These are phyloP conservation scores for Anthopleura sola DNA, from an alignment of 64 coral and sea anemone genomes.

Conservation along the genomic window DNA sequence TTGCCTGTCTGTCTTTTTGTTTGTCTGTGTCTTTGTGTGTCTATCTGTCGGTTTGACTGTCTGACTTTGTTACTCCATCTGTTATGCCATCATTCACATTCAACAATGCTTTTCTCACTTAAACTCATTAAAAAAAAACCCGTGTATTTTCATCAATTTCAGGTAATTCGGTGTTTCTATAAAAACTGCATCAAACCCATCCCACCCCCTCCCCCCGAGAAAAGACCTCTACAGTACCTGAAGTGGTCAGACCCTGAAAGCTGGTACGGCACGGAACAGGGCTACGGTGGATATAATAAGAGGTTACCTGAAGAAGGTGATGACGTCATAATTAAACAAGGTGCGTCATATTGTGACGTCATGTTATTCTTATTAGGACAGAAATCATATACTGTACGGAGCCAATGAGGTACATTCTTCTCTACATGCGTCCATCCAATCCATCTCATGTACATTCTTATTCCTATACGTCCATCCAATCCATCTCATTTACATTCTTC, in stretches of 20 bases:
- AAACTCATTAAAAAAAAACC: too few relatives aligned
- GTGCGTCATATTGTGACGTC: conserved; percentile 11
- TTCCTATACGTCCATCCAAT: too few relatives aligned
- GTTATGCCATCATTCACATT: neutral
- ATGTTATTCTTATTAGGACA: neutral
- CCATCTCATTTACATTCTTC: too few relatives aligned
- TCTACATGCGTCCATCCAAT: too few relatives aligned
- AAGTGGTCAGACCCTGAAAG: conserved; percentile 57
- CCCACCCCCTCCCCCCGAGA: conserved; percentile 59
- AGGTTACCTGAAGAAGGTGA: conserved; percentile 50
- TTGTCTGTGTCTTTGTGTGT: neutral
- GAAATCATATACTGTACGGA: neutral
- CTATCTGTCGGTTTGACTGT: neutral
- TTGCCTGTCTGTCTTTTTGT: neutral
- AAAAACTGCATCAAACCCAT: conserved; percentile 58
- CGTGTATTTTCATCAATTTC: neutral
- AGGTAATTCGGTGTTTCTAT: conserved; percentile 61
- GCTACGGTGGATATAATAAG: conserved; percentile 71
- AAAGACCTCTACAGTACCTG: conserved; percentile 44
- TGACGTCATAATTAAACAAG: conserved; percentile 63
- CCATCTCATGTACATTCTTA: too few relatives aligned
- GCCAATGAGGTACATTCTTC: too few relatives aligned
- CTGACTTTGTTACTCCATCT: neutral
- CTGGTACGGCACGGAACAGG: conserved; percentile 55
- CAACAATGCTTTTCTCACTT: too few relatives aligned